Evolutionary conservation across 2,113 vertebrate species (phyloP), one percentile per base, ranked within the genome.

Genomic region (Paradoxurus hermaphroditus): DNA sequence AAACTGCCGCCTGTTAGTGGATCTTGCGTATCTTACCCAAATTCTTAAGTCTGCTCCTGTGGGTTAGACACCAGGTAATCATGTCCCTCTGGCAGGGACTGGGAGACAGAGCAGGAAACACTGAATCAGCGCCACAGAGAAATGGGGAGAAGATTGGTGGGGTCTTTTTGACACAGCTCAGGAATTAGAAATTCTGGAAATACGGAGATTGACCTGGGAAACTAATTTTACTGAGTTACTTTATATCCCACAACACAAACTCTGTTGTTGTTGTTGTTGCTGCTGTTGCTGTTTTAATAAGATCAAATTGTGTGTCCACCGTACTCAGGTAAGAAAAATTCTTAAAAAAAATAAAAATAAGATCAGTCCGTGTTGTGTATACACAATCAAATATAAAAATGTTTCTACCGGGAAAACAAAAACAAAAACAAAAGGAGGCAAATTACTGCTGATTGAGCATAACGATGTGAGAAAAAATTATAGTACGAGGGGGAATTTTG

Each of bases 381-480:
- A 90, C 4, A 78, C 6, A 82, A 68, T 65, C 36, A 96, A 91
- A 75, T 94, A 41, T 95, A 70, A 53, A 93, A 93, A 34, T 81
- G 29, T 65, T 96, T 90, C 49, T 51, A 83, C 6, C 4, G 31
- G 6, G 11, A 7, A 16, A 59, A 59, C 56, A 59, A 23, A 56
- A 88, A n/a, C 34, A 31, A n/a, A n/a, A 19, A 36, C 49, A 49
- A 46, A 19, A 9, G 7, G n/a, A 65, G 53, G n/a, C 5, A 87
- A 91, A 87, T 88, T 65, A 89, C 51, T 95, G 39, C 63, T 68
- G 29, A 91, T 68, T 93, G 68, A 91, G 46, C 46, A 56, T 53
- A 25, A 79, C 2, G 86, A 75, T 14, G 10, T 94, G 59, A 96
- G 81, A 94, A 44, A 65, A 78, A 85, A 79, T 70, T 77, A 86